These are phyloP conservation scores for Luperina testacea DNA, from an alignment of 2,888 invertebrate genomes.

Conservation along the genomic window DNA sequence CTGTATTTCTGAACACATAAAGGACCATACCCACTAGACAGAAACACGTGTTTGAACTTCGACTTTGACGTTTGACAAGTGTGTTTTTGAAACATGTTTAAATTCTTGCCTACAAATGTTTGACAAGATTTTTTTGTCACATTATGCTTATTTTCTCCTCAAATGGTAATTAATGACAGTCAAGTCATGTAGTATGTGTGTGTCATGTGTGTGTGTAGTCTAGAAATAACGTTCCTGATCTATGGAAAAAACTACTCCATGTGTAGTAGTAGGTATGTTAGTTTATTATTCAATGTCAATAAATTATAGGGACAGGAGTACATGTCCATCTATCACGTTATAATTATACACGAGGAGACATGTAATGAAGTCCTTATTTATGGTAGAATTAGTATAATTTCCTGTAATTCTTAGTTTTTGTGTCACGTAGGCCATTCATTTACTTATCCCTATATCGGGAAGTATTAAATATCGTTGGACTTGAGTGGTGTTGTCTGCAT, in stretches of 20 bases:
- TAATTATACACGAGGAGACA: conserved; percentile 34
- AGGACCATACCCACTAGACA: conserved; percentile 36
- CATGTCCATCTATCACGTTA: conserved; percentile 27
- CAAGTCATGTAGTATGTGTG: too few relatives aligned
- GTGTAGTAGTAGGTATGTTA: conserved; percentile 3
- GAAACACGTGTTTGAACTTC: conserved; percentile 35
- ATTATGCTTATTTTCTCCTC: conserved; percentile 13
- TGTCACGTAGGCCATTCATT: conserved; percentile 9
- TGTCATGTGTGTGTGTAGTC: too few relatives aligned
- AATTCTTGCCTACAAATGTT: conserved; percentile 18
- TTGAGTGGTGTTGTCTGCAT: background rate
- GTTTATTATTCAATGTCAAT: conserved; percentile 41
- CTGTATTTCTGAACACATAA: conserved; percentile 65
- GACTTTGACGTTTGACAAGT: conserved; percentile 50
- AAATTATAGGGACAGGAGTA: conserved; percentile 52
- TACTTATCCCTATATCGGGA: background rate
- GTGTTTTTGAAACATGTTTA: conserved; percentile 39
- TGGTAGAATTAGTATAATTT: conserved; percentile 33
- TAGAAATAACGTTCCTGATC: conserved; percentile 17
- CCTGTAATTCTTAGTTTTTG: conserved; percentile 20
- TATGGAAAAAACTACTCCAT: conserved; percentile 24
- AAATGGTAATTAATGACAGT: conserved; percentile 21
- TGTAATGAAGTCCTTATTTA: conserved; percentile 43
- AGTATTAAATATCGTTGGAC: background rate
- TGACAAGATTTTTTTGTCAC: conserved; percentile 13